Evolutionary conservation across 2,888 invertebrate species (phyloP).

Genomic region (Cheilosia vulpina): DNA sequence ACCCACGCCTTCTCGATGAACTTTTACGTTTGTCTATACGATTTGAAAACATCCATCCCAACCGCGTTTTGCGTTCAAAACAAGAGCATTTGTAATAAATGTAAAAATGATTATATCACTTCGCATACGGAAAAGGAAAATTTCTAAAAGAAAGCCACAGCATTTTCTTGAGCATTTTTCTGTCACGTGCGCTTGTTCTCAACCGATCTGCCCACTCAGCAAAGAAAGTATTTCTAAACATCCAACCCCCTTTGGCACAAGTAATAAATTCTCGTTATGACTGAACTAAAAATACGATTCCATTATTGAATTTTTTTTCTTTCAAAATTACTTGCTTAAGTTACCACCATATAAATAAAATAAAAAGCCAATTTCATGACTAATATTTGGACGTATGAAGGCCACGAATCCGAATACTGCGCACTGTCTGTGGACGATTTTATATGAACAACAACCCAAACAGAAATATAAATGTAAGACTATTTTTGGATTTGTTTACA

Average conservation of each 20-base stretch:
- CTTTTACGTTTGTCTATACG: neutral
- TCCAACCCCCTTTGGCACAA: neutral
- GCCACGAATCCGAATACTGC: constrained; percentile 3
- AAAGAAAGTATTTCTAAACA: neutral
- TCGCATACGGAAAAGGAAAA: neutral
- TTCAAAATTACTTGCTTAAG: constrained; percentile 3
- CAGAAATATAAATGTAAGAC: neutral
- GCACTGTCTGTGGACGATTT: neutral
- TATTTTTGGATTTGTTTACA: constrained; percentile 25
- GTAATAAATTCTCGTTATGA: constrained; percentile 3
- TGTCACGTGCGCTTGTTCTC: constrained; percentile 20
- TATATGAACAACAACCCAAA: constrained; percentile 4
- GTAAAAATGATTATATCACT: neutral
- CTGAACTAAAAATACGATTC: constrained; percentile 2
- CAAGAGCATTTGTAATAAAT: constrained; percentile 3
- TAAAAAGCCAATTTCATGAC: constrained; percentile 11
- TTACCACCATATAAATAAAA: neutral
- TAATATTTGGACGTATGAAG: constrained; percentile 14
- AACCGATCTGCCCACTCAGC: constrained; percentile 13
- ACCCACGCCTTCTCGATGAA: neutral
- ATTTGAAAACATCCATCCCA: constrained; percentile 17
- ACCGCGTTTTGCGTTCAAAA: neutral
- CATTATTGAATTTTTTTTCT: neutral
- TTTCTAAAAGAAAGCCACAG: neutral
- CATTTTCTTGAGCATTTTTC: neutral